Base-by-base conservation (phyloP, 2,797 vertebrate species). In the Micropoecilia bifurca region DNA sequence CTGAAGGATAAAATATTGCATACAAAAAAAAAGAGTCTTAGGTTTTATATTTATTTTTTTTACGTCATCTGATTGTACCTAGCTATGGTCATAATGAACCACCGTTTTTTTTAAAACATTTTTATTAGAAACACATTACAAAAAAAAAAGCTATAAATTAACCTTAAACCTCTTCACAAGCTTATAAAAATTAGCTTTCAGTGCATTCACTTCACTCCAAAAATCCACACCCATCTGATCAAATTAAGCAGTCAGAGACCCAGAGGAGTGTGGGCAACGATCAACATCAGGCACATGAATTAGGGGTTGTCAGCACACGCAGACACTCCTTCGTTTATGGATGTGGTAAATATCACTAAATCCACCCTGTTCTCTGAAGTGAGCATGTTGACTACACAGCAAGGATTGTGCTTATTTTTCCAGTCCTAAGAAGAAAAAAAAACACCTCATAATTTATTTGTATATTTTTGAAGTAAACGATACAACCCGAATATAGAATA, bases 271-370 rank as follows among this genome's bases (percentile, higher is more conserved):
- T 90, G 71, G 81, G 90, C 78, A 48, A 84, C 77, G 87, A 76
- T 91, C 73, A 92, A 89, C 81, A 92, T 91, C 83, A 96, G 95
- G 94, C 94, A 95, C 93, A 93, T 93, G 77, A 88, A 89, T 91
- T 75, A 89, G 85, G 76, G 83, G 89, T 86, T 80, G 83, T 89
- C 76, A 77, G 82, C 66, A 82, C 73, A 87, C 71, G 76, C 81
- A 81, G 39, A 83, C 74, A 68, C 61, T 79, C 43, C 68, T 71
- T 71, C 22, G 13, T 28, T 28, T 46, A n/a, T 46, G 8, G 5
- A 45, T 45, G 43, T 45, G 10, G 4, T 71, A 16, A 46, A 71
- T 46, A 16, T n/a, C 41, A 69, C 39, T n/a, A 25, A 69, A n/a
- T 43, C 8, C 25, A 36, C 25, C 25, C 25, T 71, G 7, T 71